Percentiles rank a stretch among this genome's conserved stretches.
These are phyloP conservation scores for Halcyon leucocephala DNA, from an alignment of 2,797 vertebrate species.

Conservation along the genomic window DNA sequence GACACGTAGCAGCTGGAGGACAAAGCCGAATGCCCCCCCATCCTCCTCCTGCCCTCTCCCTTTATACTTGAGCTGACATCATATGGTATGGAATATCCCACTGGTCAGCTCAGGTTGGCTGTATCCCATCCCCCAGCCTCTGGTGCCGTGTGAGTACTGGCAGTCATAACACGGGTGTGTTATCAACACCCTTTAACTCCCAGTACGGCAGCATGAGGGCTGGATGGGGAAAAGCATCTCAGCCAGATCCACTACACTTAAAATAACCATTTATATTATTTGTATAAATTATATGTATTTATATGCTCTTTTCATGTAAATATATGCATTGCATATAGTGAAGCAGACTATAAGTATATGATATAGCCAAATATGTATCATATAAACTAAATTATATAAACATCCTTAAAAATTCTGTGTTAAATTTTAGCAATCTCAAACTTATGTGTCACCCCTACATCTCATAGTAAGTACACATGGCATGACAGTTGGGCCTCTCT, in stretches of 20 bases:
- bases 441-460: accelerated
- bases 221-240: no score
- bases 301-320: not conserved
- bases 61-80: no score
- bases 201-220: no score
- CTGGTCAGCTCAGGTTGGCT: no score
- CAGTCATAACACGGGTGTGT: no score
- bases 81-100: no score
- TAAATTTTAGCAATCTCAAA: not conserved
- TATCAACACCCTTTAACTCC: no score
- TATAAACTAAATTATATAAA: not conserved
- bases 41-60: no score
- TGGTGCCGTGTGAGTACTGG: no score
- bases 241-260: not conserved
- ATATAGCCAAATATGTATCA: not conserved
- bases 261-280: not conserved
- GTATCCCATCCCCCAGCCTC: no score
- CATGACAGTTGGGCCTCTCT: not conserved
- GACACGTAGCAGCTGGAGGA: no score
- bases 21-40: no score
- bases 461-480: not conserved
- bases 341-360: not conserved
- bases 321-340: not conserved
- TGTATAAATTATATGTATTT: not conserved
- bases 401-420: not conserved